Evolutionary conservation across 2,888 invertebrate genomes (phyloP), one percentile per base, ranked within the genome.

Genomic region (Vandiemenella viatica): DNA sequence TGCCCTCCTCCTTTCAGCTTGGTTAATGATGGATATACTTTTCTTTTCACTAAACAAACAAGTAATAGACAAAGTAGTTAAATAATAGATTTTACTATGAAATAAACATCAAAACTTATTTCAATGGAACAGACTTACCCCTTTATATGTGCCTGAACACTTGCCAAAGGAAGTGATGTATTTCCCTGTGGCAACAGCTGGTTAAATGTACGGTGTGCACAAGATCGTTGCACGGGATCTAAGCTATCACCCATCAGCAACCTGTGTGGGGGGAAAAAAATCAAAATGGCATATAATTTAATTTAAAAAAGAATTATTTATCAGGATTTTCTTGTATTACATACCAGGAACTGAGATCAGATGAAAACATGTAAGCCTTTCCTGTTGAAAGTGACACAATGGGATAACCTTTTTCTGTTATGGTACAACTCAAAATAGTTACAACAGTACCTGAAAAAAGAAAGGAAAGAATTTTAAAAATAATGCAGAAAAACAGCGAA

Each of bases 371-470:
- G 61, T 84, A 93, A 2, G 89, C 84, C 62, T 83, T 80, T 19
- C 89, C 88, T 62, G 83, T 88, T 23, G 81, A 83, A 26, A 93
- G 73, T n/a, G 84, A 77, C 55, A 95, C 72, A 62, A 91, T 73
- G 0, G 92, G 91, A 61, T 80, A 76, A 20, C 87, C 87, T 53
- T 82, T 78, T 53, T 85, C 80, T 13, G 83, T 70, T 59, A 61
- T 66, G 56, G 64, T 68, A 58, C 77, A 73, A 49, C 72, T 76
- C 60, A 72, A 77, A 54, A 70, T 76, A 51, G 70, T 75, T 19
- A 72, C 78, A 53, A 55, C 53, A 69, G 68, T 44, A 68, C 75
- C 76, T 69, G 38, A 66, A 68, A 56, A 48, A 50, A 22, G 23
- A 49, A 18, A 46, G n/a, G 8, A 4, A 37, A 32, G n/a, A n/a